Conservation (phyloP, 2,113 vertebrate species). For the Laticauda laticaudata region DNA sequence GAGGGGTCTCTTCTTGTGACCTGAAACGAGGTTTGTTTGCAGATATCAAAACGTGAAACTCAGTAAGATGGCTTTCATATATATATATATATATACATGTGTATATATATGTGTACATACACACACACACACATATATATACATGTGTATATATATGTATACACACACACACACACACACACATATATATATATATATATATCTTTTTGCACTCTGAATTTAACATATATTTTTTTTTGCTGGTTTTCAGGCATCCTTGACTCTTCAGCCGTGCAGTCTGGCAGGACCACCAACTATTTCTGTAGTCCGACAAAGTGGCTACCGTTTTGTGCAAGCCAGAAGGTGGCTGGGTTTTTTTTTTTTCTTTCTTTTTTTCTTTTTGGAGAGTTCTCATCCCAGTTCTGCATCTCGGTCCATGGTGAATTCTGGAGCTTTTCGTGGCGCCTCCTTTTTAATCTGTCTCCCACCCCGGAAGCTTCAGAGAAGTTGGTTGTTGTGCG, state of each 20-base stretch:
- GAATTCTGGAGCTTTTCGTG: rapidly evolving
- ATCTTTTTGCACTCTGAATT: not conserved
- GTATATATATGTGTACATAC: too few relatives aligned
- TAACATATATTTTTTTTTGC: constrained; percentile 41
- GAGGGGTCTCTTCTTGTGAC: not conserved
- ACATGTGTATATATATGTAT: too few relatives aligned
- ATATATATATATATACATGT: not conserved
- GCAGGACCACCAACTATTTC: not conserved
- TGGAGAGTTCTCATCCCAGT: not conserved
- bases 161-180: too few relatives aligned
- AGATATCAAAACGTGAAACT: not conserved
- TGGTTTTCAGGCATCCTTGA: constrained; percentile 37
- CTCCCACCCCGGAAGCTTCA: not conserved
- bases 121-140: too few relatives aligned
- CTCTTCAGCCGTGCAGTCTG: not conserved
- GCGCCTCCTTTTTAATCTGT: rapidly evolving
- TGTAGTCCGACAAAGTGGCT: not conserved
- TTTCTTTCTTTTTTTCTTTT: too few relatives aligned
- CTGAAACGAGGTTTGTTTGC: not conserved
- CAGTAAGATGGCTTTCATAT: not conserved
- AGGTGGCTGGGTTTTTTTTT: too few relatives aligned
- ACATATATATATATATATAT: not conserved
- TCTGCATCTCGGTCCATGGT: not conserved
- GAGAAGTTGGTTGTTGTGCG: not conserved
- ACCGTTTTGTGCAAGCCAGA: not conserved